Base-by-base conservation (phyloP, 64 coral and sea anemone genomes). In the Montipora cactus region DNA sequence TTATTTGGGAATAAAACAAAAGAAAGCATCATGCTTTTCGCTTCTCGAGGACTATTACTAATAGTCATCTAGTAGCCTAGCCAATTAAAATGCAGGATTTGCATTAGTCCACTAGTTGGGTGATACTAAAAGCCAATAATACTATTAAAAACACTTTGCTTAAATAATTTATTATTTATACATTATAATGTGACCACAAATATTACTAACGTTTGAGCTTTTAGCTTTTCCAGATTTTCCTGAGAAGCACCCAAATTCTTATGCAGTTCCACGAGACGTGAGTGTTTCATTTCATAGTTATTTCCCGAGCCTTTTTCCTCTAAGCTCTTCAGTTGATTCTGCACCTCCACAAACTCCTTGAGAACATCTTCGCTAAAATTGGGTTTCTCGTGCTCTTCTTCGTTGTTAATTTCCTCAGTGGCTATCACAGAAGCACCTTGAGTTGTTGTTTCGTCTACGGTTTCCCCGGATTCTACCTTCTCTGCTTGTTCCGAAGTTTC, bases 351-450 rank as follows among this genome's bases (percentile, higher is more conserved):
- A 76, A 97, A 97, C 11, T 90, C 88, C 79, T 92, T 95, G 10
- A 97, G 79, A 20, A 92, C 73, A 37, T 97, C 96, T 81, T 97
- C 93, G 73, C 92, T 91, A 19, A 97, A 97, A 70, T 97, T 92
- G 18, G 96, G 96, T 50, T 97, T 94, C 49, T 97, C 96, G 47
- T 59, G 92, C 46, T 86, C 82, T 86, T 86, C 64, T 0, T 49
- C 68, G 5, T 70, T 83, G 57, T 25, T 22, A 21, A 28, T 28
- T 1, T 12, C n/a, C 50, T n/a, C 78, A 28, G 52, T 15, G 11
- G 8, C 10, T 49, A 79, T 47, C 4, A 59, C 79, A 37, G 52
- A 22, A 59, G 52, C 79, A 37, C 79, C 81, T 67, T 84, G 81
- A 23, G 81, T 84, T 18, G 81, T 84, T 4, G 81, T 84, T 61